Percentiles rank a stretch among this genome's conserved stretches.
These are phyloP conservation scores for Cossypha heuglini DNA, from an alignment of 2,797 vertebrate species.

Conservation along the genomic window DNA sequence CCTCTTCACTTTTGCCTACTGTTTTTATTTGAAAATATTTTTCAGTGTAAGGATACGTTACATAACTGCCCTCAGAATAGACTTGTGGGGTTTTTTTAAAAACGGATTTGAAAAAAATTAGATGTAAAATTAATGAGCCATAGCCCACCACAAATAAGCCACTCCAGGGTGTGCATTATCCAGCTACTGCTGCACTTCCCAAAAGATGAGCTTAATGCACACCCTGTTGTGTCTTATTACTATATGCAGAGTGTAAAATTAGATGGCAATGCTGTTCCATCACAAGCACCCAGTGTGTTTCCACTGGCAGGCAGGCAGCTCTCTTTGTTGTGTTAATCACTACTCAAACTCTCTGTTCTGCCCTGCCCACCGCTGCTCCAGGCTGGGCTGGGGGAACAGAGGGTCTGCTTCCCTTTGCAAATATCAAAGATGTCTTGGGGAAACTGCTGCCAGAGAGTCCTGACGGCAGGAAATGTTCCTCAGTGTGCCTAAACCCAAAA, in stretches of 20 bases:
- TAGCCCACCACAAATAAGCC: conserved; percentile 57
- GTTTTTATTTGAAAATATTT: conserved; percentile 5
- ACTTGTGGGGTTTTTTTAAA: background rate
- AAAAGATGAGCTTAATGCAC: conserved; percentile 57
- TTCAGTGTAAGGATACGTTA: background rate
- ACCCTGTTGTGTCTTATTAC: conserved; percentile 62
- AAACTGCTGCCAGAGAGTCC: background rate
- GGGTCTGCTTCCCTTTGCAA: background rate
- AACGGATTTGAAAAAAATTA: conserved; percentile 12
- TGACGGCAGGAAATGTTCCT: background rate
- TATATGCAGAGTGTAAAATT: conserved; percentile 47
- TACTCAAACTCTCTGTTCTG: background rate
- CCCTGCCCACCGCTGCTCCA: background rate
- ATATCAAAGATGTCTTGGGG: background rate
- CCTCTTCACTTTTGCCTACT: background rate
- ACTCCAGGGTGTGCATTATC: conserved; percentile 47
- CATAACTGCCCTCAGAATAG: conserved; percentile 22
- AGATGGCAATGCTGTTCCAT: background rate
- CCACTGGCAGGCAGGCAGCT: conserved; percentile 20
- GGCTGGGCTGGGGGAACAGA: background rate
- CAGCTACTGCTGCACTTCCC: conserved; percentile 32
- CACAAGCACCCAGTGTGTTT: background rate
- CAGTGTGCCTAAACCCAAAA: background rate
- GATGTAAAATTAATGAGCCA: conserved; percentile 66
- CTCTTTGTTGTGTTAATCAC: conserved; percentile 31